phyloP scores from a whole-genome alignment of 2,888 invertebrate genomes.

The Drosophila macrospina region DNA sequence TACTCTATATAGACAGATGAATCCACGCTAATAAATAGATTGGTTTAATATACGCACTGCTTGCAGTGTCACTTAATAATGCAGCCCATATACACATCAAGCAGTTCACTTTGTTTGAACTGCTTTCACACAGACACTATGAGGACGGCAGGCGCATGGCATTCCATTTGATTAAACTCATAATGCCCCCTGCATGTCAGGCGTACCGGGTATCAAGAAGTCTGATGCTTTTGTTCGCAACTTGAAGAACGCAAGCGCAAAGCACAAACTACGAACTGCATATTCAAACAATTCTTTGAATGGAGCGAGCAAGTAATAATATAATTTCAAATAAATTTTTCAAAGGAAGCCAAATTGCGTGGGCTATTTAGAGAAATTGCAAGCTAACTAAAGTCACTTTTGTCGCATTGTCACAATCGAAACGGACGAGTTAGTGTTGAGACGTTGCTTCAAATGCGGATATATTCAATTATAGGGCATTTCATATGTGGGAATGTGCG shows the following conservation, averaged over 20 bases:
- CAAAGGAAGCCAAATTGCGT: constrained; percentile 32
- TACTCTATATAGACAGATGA: no score
- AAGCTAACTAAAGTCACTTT: constrained; percentile 25
- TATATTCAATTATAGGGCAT: constrained; percentile 67
- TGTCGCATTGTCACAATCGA: constrained; percentile 18
- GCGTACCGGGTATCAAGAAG: neutral
- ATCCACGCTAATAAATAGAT: no score
- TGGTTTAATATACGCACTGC: neutral
- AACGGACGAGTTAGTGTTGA: constrained; percentile 35
- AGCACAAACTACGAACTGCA: neutral
- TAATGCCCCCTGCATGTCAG: neutral
- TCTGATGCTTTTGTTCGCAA: neutral
- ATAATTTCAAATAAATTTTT: constrained; percentile 34
- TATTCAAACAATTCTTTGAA: constrained; percentile 7
- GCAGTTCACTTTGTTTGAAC: no score
- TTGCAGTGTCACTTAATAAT: neutral
- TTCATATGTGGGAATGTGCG: constrained; percentile 51
- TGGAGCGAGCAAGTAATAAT: constrained; percentile 26
- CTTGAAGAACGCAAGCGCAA: no score
- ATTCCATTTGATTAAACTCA: neutral
- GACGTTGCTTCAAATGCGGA: constrained; percentile 52
- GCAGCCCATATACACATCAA: no score
- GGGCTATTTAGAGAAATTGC: constrained; percentile 34
- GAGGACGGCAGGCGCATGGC: no score
- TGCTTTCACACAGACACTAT: no score